A percentile compares a stretch with the other conserved stretches of the same genome.
Conservation (phyloP, 2,113 vertebrate species). For the Ailuropoda melanoleuca region DNA sequence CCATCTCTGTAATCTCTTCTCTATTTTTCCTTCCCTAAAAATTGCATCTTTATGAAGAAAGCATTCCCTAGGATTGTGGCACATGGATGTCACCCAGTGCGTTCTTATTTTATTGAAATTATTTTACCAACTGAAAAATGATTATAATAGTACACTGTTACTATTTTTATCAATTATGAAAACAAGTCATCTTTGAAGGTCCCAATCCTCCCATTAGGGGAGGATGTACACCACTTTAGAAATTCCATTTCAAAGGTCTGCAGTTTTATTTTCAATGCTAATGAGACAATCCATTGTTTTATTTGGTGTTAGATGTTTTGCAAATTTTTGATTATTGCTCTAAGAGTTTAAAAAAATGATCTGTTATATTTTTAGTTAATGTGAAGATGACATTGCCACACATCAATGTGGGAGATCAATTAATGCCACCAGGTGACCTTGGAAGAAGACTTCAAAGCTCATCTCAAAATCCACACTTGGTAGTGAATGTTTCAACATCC, state of each 20-base stretch:
- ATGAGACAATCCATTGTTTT: background rate
- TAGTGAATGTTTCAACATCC: conserved; percentile 53
- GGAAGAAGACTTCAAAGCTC: background rate
- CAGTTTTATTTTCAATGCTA: background rate
- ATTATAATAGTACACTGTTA: background rate
- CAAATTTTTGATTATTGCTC: background rate
- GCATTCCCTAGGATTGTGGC: background rate
- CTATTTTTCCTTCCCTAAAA: background rate
- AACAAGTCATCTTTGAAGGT: background rate
- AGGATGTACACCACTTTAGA: no score
- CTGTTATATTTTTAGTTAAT: background rate
- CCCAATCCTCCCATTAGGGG: background rate
- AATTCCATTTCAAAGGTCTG: background rate
- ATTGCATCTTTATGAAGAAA: background rate
- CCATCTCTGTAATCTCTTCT: background rate
- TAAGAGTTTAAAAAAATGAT: background rate
- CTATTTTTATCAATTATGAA: background rate
- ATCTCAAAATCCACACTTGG: conserved; percentile 12
- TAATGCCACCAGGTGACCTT: background rate
- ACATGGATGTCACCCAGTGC: background rate
- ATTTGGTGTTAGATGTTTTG: background rate
- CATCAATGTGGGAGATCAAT: background rate
- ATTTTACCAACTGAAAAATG: background rate
- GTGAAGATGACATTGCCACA: background rate
- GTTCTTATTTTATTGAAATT: background rate